A percentile compares a stretch with the other conserved stretches of the same genome.
phyloP scores from a whole-genome alignment of 1,140 invertebrate genomes.

The Drosophila paulistorum region DNA sequence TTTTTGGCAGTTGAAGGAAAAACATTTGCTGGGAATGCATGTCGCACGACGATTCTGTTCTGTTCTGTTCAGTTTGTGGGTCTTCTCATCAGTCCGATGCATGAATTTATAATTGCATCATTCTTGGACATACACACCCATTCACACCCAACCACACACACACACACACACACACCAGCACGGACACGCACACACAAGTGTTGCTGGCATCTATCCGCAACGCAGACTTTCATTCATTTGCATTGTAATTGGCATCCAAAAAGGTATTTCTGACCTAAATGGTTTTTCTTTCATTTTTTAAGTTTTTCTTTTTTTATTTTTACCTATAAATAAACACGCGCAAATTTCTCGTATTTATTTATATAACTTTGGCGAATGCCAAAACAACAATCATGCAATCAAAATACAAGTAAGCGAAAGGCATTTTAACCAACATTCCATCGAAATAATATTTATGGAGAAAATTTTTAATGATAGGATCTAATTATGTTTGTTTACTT shows the following conservation, averaged over 20 bases:
- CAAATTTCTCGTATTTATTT: background rate
- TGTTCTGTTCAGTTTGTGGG: conserved; percentile 13
- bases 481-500: too few species aligned
- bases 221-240: conserved; percentile 8
- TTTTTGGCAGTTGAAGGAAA: conserved; percentile 26
- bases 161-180: conserved; percentile 43
- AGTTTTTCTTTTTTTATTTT: background rate
- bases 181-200: conserved; percentile 27
- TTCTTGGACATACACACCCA: conserved; percentile 50
- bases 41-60: conserved; percentile 37
- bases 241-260: conserved; percentile 6
- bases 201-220: conserved; percentile 2
- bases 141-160: conserved; percentile 36
- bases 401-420: background rate
- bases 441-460: too few species aligned
- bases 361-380: background rate
- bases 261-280: conserved; percentile 11
- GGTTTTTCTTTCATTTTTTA: background rate
- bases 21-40: conserved; percentile 45
- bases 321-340: conserved; percentile 2
- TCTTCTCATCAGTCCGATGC: conserved; percentile 25
- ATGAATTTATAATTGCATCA: conserved; percentile 80
- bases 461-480: too few species aligned
- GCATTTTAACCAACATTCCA: background rate
- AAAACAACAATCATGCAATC: background rate